Conservation (phyloP, 2,113 vertebrate species). For the Fulica atra region DNA sequence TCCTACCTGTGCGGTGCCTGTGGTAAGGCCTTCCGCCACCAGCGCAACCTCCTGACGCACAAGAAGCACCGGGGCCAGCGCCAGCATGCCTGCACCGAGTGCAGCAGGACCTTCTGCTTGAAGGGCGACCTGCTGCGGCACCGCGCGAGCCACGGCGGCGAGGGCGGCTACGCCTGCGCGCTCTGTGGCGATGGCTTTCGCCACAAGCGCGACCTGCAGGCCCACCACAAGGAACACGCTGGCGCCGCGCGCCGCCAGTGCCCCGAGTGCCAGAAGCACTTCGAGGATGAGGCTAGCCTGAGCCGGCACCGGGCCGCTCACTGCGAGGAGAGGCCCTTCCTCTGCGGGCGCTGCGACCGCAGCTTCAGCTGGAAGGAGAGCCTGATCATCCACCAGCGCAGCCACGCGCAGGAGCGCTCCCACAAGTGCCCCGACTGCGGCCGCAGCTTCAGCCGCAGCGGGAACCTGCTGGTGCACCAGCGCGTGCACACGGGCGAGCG, state of each 20-base stretch:
- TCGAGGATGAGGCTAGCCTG: constrained; percentile 76
- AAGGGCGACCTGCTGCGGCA: constrained; percentile 86
- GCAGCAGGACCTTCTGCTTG: constrained; percentile 62
- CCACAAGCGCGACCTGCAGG: background rate
- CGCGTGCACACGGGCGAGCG: constrained; percentile 79
- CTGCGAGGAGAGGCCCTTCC: constrained; percentile 77
- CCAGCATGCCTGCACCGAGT: constrained; percentile 52
- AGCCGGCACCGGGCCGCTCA: constrained; percentile 79
- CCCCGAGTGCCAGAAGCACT: background rate
- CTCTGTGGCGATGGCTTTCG: background rate
- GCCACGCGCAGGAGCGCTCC: background rate
- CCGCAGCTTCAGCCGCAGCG: constrained; percentile 64
- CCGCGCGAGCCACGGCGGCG: constrained; percentile 79
- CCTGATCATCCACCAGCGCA: constrained; percentile 2
- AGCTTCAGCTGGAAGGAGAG: constrained; percentile 77
- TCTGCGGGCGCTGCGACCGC: constrained; percentile 74
- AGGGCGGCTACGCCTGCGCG: background rate
- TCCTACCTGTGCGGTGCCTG: constrained; percentile 14
- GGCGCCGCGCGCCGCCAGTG: background rate
- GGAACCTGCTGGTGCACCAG: constrained; percentile 74
- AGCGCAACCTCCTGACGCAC: constrained; percentile 67
- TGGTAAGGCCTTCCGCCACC: constrained; percentile 37
- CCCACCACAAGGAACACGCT: background rate
- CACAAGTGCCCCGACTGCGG: constrained; percentile 67
- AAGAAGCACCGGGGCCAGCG: constrained; percentile 60